Conservation (phyloP, 2,888 invertebrate species). For the Caenorhabditis plicata region DNA sequence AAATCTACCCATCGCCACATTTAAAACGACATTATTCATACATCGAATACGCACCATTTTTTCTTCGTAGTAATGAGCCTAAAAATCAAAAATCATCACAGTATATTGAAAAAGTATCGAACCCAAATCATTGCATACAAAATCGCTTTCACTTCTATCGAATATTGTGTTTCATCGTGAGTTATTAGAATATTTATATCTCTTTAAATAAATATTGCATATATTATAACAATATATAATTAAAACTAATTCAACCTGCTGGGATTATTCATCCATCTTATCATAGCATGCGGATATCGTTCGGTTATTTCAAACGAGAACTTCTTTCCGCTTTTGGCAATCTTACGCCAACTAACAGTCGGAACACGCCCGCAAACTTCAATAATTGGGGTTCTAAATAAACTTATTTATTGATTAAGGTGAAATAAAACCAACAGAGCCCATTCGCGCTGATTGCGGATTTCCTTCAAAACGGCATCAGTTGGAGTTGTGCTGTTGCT, state of each 20-base stretch:
- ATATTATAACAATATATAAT: no score
- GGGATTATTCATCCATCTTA: slow-evolving; percentile 11
- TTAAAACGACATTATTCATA: slow-evolving; percentile 15
- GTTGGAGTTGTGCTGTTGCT: no score
- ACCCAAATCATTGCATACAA: slow-evolving; percentile 24
- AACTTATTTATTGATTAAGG: no score
- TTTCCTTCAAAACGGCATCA: no score
- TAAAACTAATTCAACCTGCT: neutral
- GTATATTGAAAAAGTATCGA: no score
- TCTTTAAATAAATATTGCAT: slow-evolving; percentile 6
- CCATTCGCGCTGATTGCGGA: no score
- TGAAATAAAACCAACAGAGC: no score
- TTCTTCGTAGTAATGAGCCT: slow-evolving; percentile 2
- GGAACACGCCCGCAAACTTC: slow-evolving; percentile 14
- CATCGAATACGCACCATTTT: slow-evolving; percentile 8
- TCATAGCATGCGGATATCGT: slow-evolving; percentile 5
- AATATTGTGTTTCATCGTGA: slow-evolving; percentile 6
- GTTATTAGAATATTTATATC: slow-evolving; percentile 12
- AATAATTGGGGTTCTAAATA: slow-evolving; percentile 11
- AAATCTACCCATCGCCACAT: slow-evolving; percentile 19
- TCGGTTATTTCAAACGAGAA: neutral
- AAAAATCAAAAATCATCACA: no score
- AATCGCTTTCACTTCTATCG: slow-evolving; percentile 21
- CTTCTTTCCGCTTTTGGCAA: slow-evolving; percentile 2
- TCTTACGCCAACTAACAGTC: neutral